phyloP scores from a whole-genome alignment of 37 sponge, comb jelly and placozoan genomes.

The Beroe ovata region DNA sequence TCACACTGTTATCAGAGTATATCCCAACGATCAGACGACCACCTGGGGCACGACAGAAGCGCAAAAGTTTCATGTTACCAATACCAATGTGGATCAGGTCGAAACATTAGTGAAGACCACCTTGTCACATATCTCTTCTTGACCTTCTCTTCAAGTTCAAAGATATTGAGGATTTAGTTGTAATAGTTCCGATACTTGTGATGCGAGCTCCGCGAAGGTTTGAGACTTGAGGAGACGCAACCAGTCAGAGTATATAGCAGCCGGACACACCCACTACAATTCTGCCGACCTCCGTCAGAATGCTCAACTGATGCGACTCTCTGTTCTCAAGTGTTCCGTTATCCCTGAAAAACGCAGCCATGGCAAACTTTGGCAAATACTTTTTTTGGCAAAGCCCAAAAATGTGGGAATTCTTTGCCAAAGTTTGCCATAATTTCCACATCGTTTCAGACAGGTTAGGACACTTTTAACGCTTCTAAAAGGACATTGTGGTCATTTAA shows the following conservation, averaged over 20 bases:
- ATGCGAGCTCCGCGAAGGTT: slow-evolving; percentile 17
- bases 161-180: no score
- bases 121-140: no score
- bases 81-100: slow-evolving; percentile 16
- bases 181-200: no score
- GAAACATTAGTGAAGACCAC: slow-evolving; percentile 34
- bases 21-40: not conserved
- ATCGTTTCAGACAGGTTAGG: no score
- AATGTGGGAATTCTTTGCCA: no score
- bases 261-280: slow-evolving; percentile 5
- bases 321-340: not conserved
- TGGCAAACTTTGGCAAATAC: no score
- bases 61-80: not conserved
- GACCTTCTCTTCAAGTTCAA: no score
- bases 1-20: not conserved
- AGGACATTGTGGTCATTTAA: no score
- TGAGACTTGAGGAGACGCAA: not conserved
- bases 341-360: no score
- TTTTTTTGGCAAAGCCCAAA: no score
- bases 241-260: slow-evolving; percentile 8
- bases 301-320: not conserved
- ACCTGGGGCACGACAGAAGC: slow-evolving; percentile 9
- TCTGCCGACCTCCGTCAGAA: not conserved
- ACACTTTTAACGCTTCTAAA: no score
- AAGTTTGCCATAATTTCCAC: no score